Percentiles rank a stretch among this genome's conserved stretches.
These are phyloP conservation scores for Lordiphosa fenestrarum DNA, from an alignment of 2,888 invertebrate genomes.

Conservation along the genomic window DNA sequence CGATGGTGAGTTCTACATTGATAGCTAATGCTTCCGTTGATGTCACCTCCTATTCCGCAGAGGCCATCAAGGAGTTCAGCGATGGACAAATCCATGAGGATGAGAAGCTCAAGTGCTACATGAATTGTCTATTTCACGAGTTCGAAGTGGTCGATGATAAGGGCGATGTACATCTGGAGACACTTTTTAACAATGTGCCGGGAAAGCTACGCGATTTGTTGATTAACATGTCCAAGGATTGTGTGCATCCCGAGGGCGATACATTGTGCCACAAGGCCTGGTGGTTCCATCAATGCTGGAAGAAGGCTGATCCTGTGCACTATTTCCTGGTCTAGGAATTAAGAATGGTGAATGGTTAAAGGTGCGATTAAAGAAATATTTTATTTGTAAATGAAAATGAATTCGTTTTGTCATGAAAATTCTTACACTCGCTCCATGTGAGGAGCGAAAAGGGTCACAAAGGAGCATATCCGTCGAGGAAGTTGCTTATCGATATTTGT, in stretches of 20 bases:
- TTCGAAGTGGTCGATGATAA: conserved; percentile 74
- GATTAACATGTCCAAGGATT: conserved; percentile 72
- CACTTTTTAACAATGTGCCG: conserved; percentile 64
- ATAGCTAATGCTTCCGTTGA: background rate
- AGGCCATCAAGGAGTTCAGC: conserved; percentile 78
- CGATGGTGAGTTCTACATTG: conserved; percentile 55
- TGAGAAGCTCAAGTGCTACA: conserved; percentile 77
- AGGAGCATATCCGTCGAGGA: too few species aligned
- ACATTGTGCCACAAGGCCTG: conserved; percentile 76
- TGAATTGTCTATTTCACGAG: conserved; percentile 78
- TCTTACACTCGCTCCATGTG: too few species aligned
- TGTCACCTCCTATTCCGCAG: conserved; percentile 32
- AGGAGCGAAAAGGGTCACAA: too few species aligned
- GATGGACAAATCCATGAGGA: conserved; percentile 77
- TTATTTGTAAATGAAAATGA: too few species aligned
- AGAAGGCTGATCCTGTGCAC: conserved; percentile 75
- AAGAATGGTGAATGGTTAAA: too few species aligned
- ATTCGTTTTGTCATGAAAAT: too few species aligned
- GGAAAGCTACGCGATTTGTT: conserved; percentile 62
- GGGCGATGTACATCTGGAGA: conserved; percentile 78
- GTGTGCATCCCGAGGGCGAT: conserved; percentile 74
- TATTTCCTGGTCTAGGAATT: conserved; percentile 40
- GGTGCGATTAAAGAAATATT: too few species aligned
- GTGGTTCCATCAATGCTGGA: conserved; percentile 79
- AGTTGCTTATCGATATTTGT: too few species aligned